Conservation (phyloP, 1,140 invertebrate genomes). For the Aphaenogaster floridana region DNA sequence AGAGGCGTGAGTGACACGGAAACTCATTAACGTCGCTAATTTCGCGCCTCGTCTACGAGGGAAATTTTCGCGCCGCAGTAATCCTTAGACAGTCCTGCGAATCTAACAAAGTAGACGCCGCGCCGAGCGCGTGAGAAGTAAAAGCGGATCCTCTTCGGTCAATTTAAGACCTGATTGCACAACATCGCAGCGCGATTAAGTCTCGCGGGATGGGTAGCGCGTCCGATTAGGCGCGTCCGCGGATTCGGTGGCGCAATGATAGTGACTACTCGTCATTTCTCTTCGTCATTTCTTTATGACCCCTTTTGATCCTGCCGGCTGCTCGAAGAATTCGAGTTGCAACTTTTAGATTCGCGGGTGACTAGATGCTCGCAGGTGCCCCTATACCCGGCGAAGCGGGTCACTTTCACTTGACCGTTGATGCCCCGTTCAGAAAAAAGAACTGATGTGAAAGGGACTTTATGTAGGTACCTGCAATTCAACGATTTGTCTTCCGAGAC, state of each 20-base stretch:
- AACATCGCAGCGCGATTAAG: constrained; percentile 32
- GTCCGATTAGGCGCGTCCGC: constrained; percentile 39
- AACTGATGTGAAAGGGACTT: constrained; percentile 45
- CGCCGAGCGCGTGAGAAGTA: constrained; percentile 48
- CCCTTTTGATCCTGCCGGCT: constrained; percentile 1
- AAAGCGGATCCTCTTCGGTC: constrained; percentile 41
- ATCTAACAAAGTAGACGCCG: constrained; percentile 3
- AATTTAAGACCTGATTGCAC: constrained; percentile 36
- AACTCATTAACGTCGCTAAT: constrained; percentile 27
- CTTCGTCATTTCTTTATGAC: constrained; percentile 14
- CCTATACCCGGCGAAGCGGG: constrained; percentile 56
- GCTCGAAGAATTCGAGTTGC: constrained; percentile 27
- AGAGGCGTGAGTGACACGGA: neutral
- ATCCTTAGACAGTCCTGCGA: neutral
- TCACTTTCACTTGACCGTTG: constrained; percentile 79
- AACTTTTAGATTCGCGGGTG: constrained; percentile 37
- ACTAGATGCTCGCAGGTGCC: constrained; percentile 41
- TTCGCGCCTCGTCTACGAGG: neutral
- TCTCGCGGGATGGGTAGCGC: neutral
- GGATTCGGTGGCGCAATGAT: constrained; percentile 40
- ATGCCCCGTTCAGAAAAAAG: constrained; percentile 64
- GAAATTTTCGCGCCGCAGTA: constrained; percentile 27
- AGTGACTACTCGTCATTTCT: constrained; percentile 40
- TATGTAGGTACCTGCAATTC: constrained; percentile 39
- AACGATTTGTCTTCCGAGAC: constrained; percentile 46